Evolutionary conservation across 1,140 invertebrate genomes (phyloP).

Genomic region (Planococcus citri): DNA sequence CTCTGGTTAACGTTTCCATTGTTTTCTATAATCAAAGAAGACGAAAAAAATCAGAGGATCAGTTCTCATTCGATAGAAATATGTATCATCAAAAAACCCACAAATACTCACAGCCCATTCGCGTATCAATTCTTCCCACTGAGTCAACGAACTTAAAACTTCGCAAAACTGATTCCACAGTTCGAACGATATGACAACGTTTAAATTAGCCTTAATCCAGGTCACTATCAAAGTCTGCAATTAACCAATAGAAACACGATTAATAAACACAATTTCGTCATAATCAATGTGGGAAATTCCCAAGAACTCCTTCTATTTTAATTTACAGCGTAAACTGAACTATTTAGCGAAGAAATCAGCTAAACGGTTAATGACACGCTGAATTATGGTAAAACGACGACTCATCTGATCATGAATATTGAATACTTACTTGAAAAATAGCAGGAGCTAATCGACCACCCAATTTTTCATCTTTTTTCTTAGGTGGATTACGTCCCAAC

Average conservation of each 20-base stretch:
- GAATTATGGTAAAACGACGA: too few species aligned
- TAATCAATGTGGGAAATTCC: too few species aligned
- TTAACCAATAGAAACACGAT: slow-evolving; percentile 24
- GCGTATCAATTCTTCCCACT: slow-evolving; percentile 88
- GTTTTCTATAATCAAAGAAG: slow-evolving; percentile 62
- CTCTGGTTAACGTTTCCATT: slow-evolving; percentile 84
- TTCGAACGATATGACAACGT: slow-evolving; percentile 73
- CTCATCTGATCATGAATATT: too few species aligned
- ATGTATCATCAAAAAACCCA: background rate
- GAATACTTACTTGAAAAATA: slow-evolving; percentile 51
- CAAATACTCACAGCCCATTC: slow-evolving; percentile 77
- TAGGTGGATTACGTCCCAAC: slow-evolving; percentile 58
- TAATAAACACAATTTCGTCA: too few species aligned
- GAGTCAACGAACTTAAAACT: slow-evolving; percentile 74
- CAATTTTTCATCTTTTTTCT: slow-evolving; percentile 60
- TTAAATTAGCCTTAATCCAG: slow-evolving; percentile 95
- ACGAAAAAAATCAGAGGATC: background rate
- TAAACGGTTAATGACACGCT: too few species aligned
- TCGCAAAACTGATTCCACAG: slow-evolving; percentile 91
- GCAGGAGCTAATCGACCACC: slow-evolving; percentile 76
- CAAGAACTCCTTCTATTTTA: too few species aligned
- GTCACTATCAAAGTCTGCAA: slow-evolving; percentile 91
- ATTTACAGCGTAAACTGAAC: too few species aligned
- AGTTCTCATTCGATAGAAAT: background rate
- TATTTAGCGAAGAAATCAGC: too few species aligned